Evolutionary conservation across 2,797 vertebrate genomes (phyloP).

Genomic region (Peromyscus nudipes): DNA sequence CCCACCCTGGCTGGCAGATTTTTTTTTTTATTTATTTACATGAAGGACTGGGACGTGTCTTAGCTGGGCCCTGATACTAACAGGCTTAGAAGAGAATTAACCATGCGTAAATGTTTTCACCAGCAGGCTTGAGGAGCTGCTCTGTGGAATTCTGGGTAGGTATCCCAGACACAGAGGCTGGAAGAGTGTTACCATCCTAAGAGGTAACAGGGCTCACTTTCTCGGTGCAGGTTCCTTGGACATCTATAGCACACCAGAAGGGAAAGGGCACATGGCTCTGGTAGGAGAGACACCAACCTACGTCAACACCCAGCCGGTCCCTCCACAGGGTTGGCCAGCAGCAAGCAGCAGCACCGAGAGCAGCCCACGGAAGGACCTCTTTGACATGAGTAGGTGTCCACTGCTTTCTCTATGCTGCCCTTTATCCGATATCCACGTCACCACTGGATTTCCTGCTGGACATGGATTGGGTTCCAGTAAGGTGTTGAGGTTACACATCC

Average conservation of each 20-base stretch:
- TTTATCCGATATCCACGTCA: background rate
- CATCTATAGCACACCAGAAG: constrained; percentile 91
- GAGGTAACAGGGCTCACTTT: background rate
- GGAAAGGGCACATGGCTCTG: constrained; percentile 87
- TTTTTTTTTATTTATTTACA: background rate
- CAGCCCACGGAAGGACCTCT: constrained; percentile 95
- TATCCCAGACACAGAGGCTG: background rate
- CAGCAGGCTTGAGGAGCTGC: background rate
- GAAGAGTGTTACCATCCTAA: accelerated
- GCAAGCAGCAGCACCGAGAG: constrained; percentile 89
- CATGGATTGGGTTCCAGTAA: background rate
- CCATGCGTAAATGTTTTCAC: background rate
- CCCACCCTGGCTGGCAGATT: background rate
- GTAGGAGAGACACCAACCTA: constrained; percentile 92
- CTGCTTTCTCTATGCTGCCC: background rate
- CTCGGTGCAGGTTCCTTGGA: constrained; percentile 93
- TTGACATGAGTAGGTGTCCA: constrained; percentile 97
- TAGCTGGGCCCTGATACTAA: background rate
- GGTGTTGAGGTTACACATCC: background rate
- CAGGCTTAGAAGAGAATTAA: background rate
- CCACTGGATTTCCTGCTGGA: background rate
- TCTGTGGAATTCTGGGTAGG: background rate
- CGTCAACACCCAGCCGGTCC: constrained; percentile 95
- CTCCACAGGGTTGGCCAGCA: constrained; percentile 90
- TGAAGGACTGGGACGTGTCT: background rate